Percentiles rank a stretch among this genome's conserved stretches.
phyloP scores from a whole-genome alignment of 2,113 vertebrate species.

The Psilopogon haemacephalus region DNA sequence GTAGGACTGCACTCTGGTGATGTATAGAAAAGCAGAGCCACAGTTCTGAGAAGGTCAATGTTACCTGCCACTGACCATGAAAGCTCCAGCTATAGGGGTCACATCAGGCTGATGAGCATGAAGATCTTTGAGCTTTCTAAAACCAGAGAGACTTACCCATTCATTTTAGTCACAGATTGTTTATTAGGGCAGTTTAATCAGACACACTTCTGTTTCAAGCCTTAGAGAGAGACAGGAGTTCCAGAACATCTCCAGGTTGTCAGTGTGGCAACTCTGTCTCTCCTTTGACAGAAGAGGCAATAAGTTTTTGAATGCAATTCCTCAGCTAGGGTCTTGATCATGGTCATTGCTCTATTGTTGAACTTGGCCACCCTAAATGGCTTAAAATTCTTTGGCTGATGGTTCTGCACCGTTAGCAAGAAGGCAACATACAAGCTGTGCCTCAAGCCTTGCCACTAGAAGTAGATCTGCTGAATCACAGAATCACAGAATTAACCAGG shows the following conservation, averaged over 20 bases:
- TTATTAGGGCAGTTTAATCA: background rate
- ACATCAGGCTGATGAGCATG: background rate
- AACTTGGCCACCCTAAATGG: background rate
- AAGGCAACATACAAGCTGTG: background rate
- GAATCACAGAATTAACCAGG: no score
- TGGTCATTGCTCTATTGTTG: background rate
- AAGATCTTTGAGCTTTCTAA: background rate
- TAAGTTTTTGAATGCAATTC: background rate
- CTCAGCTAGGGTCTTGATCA: background rate
- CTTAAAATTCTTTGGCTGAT: background rate
- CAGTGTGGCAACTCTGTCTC: background rate
- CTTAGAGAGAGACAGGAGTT: background rate
- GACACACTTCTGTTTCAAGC: background rate
- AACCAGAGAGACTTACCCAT: background rate
- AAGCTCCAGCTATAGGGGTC: background rate
- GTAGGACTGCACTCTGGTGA: background rate
- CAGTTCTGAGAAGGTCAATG: background rate
- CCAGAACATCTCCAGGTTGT: background rate
- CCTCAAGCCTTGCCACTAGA: background rate
- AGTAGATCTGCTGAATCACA: background rate
- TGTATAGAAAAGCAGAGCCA: background rate
- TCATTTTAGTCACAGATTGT: background rate
- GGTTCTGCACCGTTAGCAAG: background rate
- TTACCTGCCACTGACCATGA: background rate
- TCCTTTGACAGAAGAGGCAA: background rate